These are phyloP conservation scores for Rhagonycha fulva DNA, from an alignment of 2,888 invertebrate genomes.

Conservation along the genomic window DNA sequence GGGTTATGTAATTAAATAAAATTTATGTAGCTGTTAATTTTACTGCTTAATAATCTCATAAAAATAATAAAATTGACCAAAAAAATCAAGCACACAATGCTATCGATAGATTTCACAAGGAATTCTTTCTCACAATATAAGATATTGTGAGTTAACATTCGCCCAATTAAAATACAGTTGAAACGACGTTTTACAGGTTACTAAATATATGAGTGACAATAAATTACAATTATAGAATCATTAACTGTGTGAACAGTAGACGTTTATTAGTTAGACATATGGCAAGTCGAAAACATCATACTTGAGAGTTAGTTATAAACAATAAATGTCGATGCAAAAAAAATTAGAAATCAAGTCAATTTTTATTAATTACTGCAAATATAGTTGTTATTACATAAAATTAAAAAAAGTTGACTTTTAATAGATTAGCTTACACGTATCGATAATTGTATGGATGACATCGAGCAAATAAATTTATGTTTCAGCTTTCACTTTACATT, in stretches of 20 bases:
- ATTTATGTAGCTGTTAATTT: slow-evolving; percentile 2
- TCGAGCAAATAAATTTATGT: slow-evolving; percentile 3
- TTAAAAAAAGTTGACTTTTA: neutral
- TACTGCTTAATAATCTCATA: slow-evolving; percentile 4
- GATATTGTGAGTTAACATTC: slow-evolving; percentile 2
- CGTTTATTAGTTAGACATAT: slow-evolving; percentile 3
- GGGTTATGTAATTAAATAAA: slow-evolving; percentile 1
- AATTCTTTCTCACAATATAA: slow-evolving; percentile 4
- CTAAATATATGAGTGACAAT: slow-evolving; percentile 4
- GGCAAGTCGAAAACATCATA: neutral
- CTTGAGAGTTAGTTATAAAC: neutral
- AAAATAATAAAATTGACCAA: neutral
- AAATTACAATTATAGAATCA: slow-evolving; percentile 5
- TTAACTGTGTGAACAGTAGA: slow-evolving; percentile 3
- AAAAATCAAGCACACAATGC: neutral
- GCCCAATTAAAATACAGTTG: slow-evolving; percentile 4
- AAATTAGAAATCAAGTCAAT: slow-evolving; percentile 1
- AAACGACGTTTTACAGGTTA: slow-evolving; percentile 2
- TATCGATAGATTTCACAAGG: slow-evolving; percentile 3
- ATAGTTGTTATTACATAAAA: neutral
- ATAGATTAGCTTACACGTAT: neutral
- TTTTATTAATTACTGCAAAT: neutral
- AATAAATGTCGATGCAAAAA: neutral
- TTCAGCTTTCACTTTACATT: slow-evolving; percentile 8
- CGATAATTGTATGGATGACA: slow-evolving; percentile 1